These are phyloP conservation scores for Philaenus spumarius DNA, from an alignment of 1,140 invertebrate species.

Conservation along the genomic window DNA sequence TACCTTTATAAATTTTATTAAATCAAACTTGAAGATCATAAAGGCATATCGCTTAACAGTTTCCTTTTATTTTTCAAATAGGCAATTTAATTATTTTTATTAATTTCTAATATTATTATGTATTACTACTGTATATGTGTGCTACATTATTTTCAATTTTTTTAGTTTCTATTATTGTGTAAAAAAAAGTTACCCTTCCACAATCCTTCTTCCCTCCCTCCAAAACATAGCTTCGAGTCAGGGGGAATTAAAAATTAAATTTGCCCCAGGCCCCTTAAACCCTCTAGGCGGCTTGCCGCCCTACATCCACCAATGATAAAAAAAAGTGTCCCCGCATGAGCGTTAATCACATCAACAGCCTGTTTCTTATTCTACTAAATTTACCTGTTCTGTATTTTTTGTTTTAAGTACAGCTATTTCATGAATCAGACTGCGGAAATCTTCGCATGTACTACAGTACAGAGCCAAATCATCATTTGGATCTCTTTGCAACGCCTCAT, in stretches of 20 bases:
- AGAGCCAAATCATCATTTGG: constrained; percentile 56
- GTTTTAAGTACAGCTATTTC: constrained; percentile 59
- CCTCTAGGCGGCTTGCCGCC: not conserved
- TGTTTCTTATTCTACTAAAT: constrained; percentile 23
- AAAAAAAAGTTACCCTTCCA: constrained; percentile 23
- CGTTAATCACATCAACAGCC: not conserved
- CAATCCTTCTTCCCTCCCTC: constrained; percentile 1
- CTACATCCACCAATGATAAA: not conserved
- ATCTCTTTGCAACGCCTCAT: constrained; percentile 56
- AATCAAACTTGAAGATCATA: too few relatives aligned
- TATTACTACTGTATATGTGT: too few relatives aligned
- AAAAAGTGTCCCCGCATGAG: not conserved
- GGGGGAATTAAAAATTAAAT: too few relatives aligned
- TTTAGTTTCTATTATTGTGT: too few relatives aligned
- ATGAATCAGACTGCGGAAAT: constrained; percentile 54
- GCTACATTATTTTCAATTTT: too few relatives aligned
- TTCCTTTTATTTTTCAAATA: too few relatives aligned
- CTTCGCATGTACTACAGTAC: constrained; percentile 60
- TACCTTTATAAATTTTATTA: too few relatives aligned
- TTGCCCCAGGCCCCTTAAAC: too few relatives aligned
- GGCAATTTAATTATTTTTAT: not conserved
- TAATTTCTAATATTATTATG: too few relatives aligned
- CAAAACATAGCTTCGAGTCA: not conserved
- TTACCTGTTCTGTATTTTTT: constrained; percentile 45
- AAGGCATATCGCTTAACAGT: too few relatives aligned